These are phyloP conservation scores for Octodonta nipae DNA, from an alignment of 2,888 invertebrate species.

Conservation along the genomic window DNA sequence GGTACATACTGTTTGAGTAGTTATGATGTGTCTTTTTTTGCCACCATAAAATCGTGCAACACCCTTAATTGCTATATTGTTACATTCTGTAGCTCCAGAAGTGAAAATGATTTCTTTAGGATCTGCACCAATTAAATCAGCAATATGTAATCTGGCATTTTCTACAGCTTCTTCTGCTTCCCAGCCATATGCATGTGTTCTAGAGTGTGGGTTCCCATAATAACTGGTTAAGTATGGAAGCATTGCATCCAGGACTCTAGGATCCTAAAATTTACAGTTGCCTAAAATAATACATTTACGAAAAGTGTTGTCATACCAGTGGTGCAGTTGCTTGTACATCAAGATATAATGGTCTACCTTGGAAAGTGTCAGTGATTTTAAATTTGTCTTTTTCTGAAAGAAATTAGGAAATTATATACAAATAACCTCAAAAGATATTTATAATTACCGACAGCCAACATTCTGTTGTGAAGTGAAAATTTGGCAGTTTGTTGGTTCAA, in stretches of 20 bases:
- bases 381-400: conserved; percentile 17
- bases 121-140: conserved; percentile 81
- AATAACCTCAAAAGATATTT: not conserved
- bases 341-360: conserved; percentile 79
- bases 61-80: conserved; percentile 94
- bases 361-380: conserved; percentile 33
- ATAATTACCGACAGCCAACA: too few relatives aligned
- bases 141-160: conserved; percentile 78
- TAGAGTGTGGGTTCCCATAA: conserved; percentile 96
- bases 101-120: conserved; percentile 96
- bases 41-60: conserved; percentile 87
- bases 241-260: conserved; percentile 94
- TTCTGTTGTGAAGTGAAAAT: too few relatives aligned
- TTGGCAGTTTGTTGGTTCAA: too few relatives aligned
- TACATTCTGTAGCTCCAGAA: conserved; percentile 97
- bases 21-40: conserved; percentile 89
- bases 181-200: conserved; percentile 98
- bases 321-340: conserved; percentile 97
- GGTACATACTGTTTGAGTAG: conserved; percentile 82
- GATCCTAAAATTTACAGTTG: conserved; percentile 54
- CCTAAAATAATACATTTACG: conserved; percentile 3
- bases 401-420: not conserved
- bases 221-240: conserved; percentile 77
- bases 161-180: conserved; percentile 94
- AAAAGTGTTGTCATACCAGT: conserved; percentile 43